phyloP scores from a whole-genome alignment of 2,888 invertebrate genomes.

The Agrotis segetum region DNA sequence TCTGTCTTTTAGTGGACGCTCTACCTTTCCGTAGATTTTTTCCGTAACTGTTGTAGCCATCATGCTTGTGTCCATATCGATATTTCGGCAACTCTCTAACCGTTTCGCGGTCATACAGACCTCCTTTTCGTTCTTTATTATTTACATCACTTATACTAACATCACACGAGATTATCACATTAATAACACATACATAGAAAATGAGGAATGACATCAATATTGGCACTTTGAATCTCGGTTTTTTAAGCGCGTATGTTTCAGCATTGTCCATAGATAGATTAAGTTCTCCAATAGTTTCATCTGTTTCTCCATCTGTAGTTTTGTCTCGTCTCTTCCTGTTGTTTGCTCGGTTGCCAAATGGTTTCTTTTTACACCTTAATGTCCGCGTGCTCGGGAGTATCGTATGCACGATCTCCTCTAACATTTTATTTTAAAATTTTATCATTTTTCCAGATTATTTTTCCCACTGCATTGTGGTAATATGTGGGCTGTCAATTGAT shows the following conservation, averaged over 20 bases:
- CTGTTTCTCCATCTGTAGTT: conserved; percentile 65
- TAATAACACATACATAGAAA: conserved; percentile 84
- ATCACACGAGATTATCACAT: conserved; percentile 89
- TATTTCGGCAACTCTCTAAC: conserved; percentile 71
- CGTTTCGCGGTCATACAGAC: conserved; percentile 66
- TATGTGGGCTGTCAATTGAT: conserved; percentile 60
- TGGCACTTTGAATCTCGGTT: conserved; percentile 67
- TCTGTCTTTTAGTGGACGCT: conserved; percentile 73
- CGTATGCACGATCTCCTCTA: conserved; percentile 86
- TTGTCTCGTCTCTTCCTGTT: conserved; percentile 76
- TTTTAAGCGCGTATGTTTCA: conserved; percentile 86
- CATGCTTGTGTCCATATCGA: conserved; percentile 73
- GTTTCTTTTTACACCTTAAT: conserved; percentile 72
- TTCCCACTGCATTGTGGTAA: conserved; percentile 65
- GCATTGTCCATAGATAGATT: conserved; percentile 83
- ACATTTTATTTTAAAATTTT: conserved; percentile 83
- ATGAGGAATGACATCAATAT: conserved; percentile 80
- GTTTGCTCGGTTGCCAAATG: conserved; percentile 74
- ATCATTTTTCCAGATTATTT: conserved; percentile 81
- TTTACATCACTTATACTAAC: conserved; percentile 85
- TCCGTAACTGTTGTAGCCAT: conserved; percentile 65
- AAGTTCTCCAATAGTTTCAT: conserved; percentile 67
- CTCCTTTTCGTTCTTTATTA: conserved; percentile 73
- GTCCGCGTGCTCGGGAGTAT: conserved; percentile 81
- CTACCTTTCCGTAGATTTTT: conserved; percentile 74